Base-by-base conservation (phyloP, 2,797 vertebrate genomes). In the Pterois miles region DNA sequence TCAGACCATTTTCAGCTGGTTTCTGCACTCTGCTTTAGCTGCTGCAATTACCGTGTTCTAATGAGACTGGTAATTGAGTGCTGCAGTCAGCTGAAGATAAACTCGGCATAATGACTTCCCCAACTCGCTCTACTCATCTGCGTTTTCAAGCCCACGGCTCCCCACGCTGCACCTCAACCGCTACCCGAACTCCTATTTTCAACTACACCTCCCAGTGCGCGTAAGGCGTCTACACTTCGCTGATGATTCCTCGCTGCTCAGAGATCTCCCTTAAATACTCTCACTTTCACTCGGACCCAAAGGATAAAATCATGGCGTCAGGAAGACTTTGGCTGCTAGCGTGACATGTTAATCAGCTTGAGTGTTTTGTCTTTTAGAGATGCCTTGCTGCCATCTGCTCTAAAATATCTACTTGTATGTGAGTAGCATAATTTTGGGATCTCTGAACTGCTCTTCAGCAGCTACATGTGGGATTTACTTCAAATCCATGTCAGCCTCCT, bases 1-100 rank as follows among this genome's bases (percentile, higher is more conserved):
- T 70, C 5, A 14, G 52, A 29, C 56, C 40, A 12, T 76, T 82
- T 83, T 10, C 75, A 34, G 65, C 57, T 57, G 22, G 29, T 69
- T 80, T 58, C 71, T 31, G 23, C 81, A 5, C 71, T n/a, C 4
- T 27, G 43, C 74, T 64, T 62, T n/a, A 27, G 52, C 76, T 38
- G 69, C 11, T 68, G 73, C 76, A 78, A 76, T 88, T 71, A 69
- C 72, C 53, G 57, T 66, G 57, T 80, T 74, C 74, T 91, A 90
- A 90, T 88, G 87, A 89, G 74, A 70, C 82, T 13, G 84, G 85
- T 91, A 90, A 91, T 88, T 89, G 90, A 89, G 80, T 89, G 88
- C 83, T 86, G 82, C 75, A 69, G 74, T 91, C 89, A 84, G 86
- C 86, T 74, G 83, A 86, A 80, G 83, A 92, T 86, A 67, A 86